A percentile compares a stretch with the other conserved stretches of the same genome.
Evolutionary conservation across 2,888 invertebrate genomes (phyloP).

Genomic region (Drosophila greeni): DNA sequence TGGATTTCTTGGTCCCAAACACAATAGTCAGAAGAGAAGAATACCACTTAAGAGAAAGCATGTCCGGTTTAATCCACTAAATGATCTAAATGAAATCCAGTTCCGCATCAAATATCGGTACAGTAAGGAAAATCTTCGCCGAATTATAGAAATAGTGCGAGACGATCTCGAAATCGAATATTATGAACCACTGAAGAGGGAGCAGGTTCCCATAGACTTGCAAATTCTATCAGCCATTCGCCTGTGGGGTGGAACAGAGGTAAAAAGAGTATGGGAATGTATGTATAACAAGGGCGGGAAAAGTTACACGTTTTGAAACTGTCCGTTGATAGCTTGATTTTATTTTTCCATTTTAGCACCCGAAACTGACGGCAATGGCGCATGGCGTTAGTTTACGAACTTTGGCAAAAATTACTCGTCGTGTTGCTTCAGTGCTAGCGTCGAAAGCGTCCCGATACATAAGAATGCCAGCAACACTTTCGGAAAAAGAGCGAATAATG

Average conservation of each 20-base stretch:
- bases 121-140: constrained; percentile 69
- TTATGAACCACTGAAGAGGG: constrained; percentile 54
- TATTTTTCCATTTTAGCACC: constrained; percentile 51
- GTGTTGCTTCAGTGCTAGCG: constrained; percentile 67
- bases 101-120: constrained; percentile 70
- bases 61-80: constrained; percentile 64
- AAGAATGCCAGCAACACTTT: constrained; percentile 73
- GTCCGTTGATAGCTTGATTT: background rate
- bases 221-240: constrained; percentile 71
- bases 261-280: constrained; percentile 35
- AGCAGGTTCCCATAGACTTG: constrained; percentile 72
- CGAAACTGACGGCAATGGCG: constrained; percentile 63
- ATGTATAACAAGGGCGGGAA: constrained; percentile 19
- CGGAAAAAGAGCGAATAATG: constrained; percentile 71
- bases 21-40: background rate
- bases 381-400: constrained; percentile 68
- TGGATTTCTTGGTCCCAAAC: constrained; percentile 8
- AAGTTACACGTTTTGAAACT: constrained; percentile 2
- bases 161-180: constrained; percentile 69
- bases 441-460: constrained; percentile 74
- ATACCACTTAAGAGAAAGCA: constrained; percentile 8
- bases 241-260: constrained; percentile 72
- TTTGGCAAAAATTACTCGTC: constrained; percentile 68
- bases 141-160: constrained; percentile 70
- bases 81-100: constrained; percentile 65